These are phyloP conservation scores for Hemibagrus wyckioides DNA, from an alignment of 2,113 vertebrate species.

Conservation along the genomic window DNA sequence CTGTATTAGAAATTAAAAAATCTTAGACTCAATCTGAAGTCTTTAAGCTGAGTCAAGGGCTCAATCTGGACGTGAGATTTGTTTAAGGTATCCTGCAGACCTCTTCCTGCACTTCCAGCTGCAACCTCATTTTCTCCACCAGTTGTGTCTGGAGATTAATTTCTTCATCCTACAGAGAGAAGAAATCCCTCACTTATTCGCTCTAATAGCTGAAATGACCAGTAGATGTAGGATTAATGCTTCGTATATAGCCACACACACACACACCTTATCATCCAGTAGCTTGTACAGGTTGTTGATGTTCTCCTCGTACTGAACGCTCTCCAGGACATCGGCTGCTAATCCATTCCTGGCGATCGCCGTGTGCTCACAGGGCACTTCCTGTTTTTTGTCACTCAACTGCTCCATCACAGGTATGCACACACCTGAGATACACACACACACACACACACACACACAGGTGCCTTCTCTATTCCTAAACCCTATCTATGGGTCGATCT, in stretches of 20 bases:
- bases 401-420: conserved; percentile 88
- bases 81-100: conserved; percentile 55
- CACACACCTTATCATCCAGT: conserved; percentile 88
- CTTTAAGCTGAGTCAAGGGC: no score
- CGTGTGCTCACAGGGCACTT: conserved; percentile 84
- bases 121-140: conserved; percentile 83
- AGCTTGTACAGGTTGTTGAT: conserved; percentile 86
- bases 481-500: no score
- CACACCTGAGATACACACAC: conserved; percentile 77
- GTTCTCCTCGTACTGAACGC: conserved; percentile 82
- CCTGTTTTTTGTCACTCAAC: conserved; percentile 85
- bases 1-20: neutral
- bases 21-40: neutral
- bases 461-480: no score
- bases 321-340: conserved; percentile 73
- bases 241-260: neutral
- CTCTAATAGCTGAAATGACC: neutral
- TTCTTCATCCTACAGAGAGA: conserved; percentile 80
- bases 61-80: no score
- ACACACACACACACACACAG: neutral
- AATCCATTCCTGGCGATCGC: conserved; percentile 80
- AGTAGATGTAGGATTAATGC: neutral
- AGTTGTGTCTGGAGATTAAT: conserved; percentile 88
- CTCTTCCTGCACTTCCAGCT: conserved; percentile 88
- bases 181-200: neutral